Conservation (phyloP, 2,113 vertebrate genomes). For the Pachypanchax playfairii region DNA sequence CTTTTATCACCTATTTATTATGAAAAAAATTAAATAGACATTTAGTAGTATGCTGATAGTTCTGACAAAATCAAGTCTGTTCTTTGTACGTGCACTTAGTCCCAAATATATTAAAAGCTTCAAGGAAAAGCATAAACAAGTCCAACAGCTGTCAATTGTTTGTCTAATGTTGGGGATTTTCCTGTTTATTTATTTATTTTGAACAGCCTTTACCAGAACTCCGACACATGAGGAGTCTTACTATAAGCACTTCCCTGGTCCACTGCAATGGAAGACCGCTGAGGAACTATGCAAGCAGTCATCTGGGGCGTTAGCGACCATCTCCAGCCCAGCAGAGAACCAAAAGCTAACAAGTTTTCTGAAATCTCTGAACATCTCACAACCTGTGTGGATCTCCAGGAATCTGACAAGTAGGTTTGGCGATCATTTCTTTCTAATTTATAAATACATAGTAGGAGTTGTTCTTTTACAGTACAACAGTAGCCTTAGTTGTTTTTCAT, state of each 20-base stretch:
- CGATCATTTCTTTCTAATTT: conserved; percentile 17
- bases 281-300: conserved; percentile 61
- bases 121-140: neutral
- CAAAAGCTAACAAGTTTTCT: conserved; percentile 67
- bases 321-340: conserved; percentile 54
- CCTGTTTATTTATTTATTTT: conserved; percentile 1
- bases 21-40: no score
- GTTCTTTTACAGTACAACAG: conserved; percentile 10
- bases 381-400: conserved; percentile 76
- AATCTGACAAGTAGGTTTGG: conserved; percentile 65
- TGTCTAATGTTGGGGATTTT: neutral
- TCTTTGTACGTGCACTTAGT: neutral
- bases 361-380: conserved; percentile 72
- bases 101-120: neutral
- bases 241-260: conserved; percentile 68
- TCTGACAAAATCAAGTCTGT: neutral
- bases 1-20: neutral
- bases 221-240: conserved; percentile 55
- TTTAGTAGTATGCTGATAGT: no score
- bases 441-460: conserved; percentile 10
- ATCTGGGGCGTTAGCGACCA: conserved; percentile 65
- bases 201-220: conserved; percentile 43
- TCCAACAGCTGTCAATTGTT: neutral
- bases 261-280: conserved; percentile 63
- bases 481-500: conserved; percentile 16